Evolutionary conservation across 2,888 invertebrate species (phyloP), one percentile per base, ranked within the genome.

Genomic region (Subacronicta megacephala): DNA sequence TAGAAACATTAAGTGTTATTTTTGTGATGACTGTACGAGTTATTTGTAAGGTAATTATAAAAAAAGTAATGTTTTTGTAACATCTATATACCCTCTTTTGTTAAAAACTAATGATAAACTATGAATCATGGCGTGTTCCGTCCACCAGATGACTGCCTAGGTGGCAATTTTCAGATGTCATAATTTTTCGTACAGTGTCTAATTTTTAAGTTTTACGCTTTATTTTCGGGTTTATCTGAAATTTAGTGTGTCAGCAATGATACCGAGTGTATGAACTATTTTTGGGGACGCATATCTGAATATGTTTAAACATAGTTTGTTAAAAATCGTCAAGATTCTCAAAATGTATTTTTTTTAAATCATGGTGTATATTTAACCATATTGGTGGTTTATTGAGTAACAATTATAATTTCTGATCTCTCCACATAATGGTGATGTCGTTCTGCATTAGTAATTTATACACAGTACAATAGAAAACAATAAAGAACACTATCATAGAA

Each of bases 11-110:
- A 90, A 89, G 89, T 92, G 90, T 90, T 92, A 90, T 88, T 89
- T 91, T 91, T 93, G 93, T 93, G 92, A 93, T 93, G 93, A 90
- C 88, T 92, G 87, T 90, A 87, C 90, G 87, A 90, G 85, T 87
- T 86, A 88, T 85, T 90, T 89, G 75, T 90, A 90, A 93, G 93
- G 93, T 93, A 93, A 87, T 82, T 78, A 52, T 61, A 59, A 63
- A 69, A 77, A 74, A 68, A 46, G 10, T 26, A 10, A 62, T 53
- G 54, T 57, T 71, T 69, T 59, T 17, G 37, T 18, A 41, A 35
- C 23, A 20, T 52, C 41, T 26, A 36, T 41, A 13, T 52, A 53
- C 46, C 40, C 26, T 62, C 33, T 33, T 53, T 9, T 57, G 35
- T 35, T 54, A 52, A 56, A 56, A 38, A 17, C 31, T 53, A 53